Evolutionary conservation across 2,888 invertebrate species (phyloP), one percentile per base, ranked within the genome.

Genomic region (Acanthoscelides obtectus): DNA sequence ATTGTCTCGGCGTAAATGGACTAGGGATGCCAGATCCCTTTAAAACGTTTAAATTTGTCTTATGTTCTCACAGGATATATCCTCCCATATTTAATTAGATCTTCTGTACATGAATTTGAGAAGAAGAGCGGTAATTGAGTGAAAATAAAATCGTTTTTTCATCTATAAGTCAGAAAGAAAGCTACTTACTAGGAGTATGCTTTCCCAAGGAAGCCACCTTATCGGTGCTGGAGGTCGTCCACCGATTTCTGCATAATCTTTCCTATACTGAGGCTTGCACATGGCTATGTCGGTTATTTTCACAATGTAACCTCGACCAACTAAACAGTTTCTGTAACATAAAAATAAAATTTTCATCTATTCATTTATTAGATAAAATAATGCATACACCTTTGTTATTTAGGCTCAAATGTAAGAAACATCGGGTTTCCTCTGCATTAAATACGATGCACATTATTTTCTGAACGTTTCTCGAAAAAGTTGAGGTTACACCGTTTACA

Each of bases 161-260:
- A 63, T 12, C 63, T 63, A 63, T 19, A 12, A 19, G 12, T 63
- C 12, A 19, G 12, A 8, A 12, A 63, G 66, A 66, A 20, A 66
- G 22, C 17, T 70, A 75, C 83, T 85, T 86, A 90, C 90, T 85
- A 90, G 80, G 66, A 90, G 84, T 79, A 90, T 89, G 78, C 90
- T 89, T 81, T 90, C 90, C 90, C 90, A 90, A 66, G 90, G 89
- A 77, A 90, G 83, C 90, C 90, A 90, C 78, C 90, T 85, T 73
- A 90, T 88, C 45, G 90, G 90, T 66, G 88, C 88, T 66, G 89
- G 88, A 67, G 89, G 88, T 80, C 89, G 87, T 69, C 89, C 89
- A 64, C 89, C 88, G 77, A 90, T 89, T 82, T 89, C 89, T 76
- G 89, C 88, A 82, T 90, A 91, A 82, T 90, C 90, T 81, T 89